These are phyloP conservation scores for Vidua macroura DNA, from an alignment of 2,113 vertebrate genomes.

Conservation along the genomic window DNA sequence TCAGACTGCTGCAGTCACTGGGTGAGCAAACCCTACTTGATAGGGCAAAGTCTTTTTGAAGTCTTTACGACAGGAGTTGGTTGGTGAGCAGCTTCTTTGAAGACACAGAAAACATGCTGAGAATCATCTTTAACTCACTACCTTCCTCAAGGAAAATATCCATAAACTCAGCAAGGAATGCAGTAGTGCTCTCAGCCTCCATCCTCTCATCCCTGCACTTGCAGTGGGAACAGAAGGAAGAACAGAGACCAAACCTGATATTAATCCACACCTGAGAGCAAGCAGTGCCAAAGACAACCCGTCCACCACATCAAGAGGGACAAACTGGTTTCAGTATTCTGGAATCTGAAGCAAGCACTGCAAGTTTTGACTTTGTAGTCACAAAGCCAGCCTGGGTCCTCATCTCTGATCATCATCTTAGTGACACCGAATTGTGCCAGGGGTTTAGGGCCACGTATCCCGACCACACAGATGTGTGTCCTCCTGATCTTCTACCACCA, in stretches of 20 bases:
- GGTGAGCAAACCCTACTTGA: background rate
- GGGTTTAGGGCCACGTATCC: background rate
- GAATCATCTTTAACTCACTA: background rate
- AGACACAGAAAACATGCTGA: fast-evolving
- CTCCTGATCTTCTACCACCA: background rate
- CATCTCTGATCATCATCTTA: too few species aligned
- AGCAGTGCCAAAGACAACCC: background rate
- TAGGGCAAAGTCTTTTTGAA: background rate
- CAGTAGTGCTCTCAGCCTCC: background rate
- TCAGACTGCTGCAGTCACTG: background rate
- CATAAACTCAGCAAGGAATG: background rate
- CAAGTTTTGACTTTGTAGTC: background rate
- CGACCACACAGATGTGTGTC: fast-evolving
- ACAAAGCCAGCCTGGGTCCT: background rate
- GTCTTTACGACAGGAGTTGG: background rate
- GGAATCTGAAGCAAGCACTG: background rate
- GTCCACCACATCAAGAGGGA: background rate
- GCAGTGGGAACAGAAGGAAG: background rate
- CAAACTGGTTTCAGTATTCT: background rate
- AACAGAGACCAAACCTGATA: background rate
- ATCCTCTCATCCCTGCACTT: background rate
- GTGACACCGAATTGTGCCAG: fast-evolving
- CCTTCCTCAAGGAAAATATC: background rate
- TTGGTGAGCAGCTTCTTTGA: background rate
- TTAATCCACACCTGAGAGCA: background rate